Evolutionary conservation across 2,113 vertebrate genomes (phyloP).

Genomic region (Polypterus senegalus): DNA sequence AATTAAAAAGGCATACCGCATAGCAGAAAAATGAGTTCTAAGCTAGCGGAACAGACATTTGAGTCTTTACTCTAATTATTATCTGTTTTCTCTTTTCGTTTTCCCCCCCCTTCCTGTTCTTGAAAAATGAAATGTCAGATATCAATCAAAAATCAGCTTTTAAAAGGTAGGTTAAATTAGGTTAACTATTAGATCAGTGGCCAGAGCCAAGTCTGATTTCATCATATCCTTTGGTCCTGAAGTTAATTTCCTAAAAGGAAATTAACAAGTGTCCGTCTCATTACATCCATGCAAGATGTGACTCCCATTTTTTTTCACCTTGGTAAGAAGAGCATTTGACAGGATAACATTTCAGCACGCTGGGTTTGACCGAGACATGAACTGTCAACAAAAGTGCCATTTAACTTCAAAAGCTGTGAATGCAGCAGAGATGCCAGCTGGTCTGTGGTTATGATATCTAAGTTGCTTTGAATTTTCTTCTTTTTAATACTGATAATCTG

Average conservation of each 20-base stretch:
- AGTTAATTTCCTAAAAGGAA: conserved; percentile 2
- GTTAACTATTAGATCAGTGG: background rate
- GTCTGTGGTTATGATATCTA: too few species aligned
- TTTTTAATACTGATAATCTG: background rate
- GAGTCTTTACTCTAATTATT: conserved; percentile 42
- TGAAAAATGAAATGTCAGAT: conserved; percentile 7
- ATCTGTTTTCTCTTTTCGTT: conserved; percentile 18
- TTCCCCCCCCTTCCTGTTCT: background rate
- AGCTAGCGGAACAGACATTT: conserved; percentile 74
- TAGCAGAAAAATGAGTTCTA: conserved; percentile 58
- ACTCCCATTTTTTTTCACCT: background rate
- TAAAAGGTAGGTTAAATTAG: conserved; percentile 7
- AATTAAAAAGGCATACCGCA: conserved; percentile 64
- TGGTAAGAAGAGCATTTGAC: background rate
- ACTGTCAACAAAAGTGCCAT: background rate
- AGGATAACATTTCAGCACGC: background rate
- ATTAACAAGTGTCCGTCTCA: conserved; percentile 1
- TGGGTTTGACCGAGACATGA: background rate
- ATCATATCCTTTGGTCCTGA: background rate
- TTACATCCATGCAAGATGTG: background rate
- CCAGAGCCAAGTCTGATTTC: background rate
- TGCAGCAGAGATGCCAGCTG: background rate
- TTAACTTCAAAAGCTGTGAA: background rate
- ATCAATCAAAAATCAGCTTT: conserved; percentile 2
- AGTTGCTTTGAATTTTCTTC: background rate